phyloP scores from a whole-genome alignment of 2,797 vertebrate species.

The Falco naumanni region DNA sequence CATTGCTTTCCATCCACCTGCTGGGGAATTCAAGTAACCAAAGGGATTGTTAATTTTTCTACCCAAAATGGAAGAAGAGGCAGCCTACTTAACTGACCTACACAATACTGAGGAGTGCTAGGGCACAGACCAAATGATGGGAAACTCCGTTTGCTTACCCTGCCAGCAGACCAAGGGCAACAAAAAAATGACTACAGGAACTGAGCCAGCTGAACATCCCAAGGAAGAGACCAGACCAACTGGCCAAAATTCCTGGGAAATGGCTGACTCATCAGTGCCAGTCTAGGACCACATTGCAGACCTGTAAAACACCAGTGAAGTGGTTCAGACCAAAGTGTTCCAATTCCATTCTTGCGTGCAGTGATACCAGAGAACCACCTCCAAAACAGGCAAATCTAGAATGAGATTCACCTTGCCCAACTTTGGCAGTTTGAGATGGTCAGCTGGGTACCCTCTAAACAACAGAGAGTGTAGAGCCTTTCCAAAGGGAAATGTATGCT shows the following conservation, averaged over 20 bases:
- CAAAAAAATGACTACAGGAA: not conserved
- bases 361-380: not conserved
- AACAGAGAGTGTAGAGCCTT: not conserved
- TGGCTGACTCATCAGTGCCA: fast-evolving
- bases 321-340: not conserved
- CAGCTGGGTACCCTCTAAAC: not conserved
- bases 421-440: not conserved
- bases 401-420: not conserved
- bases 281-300: not conserved
- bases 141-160: not conserved
- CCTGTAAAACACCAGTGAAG: not conserved
- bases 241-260: not conserved
- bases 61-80: not conserved
- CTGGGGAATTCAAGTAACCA: not conserved
- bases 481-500: not conserved
- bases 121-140: not conserved
- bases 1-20: not conserved
- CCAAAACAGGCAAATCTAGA: not conserved
- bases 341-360: not conserved
- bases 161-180: not conserved
- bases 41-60: not conserved
- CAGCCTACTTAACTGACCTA: not conserved
- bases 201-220: not conserved
- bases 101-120: not conserved
- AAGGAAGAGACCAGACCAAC: not conserved